These are phyloP conservation scores for Caranx melampygus DNA, from an alignment of 2,113 vertebrate species.

Conservation along the genomic window DNA sequence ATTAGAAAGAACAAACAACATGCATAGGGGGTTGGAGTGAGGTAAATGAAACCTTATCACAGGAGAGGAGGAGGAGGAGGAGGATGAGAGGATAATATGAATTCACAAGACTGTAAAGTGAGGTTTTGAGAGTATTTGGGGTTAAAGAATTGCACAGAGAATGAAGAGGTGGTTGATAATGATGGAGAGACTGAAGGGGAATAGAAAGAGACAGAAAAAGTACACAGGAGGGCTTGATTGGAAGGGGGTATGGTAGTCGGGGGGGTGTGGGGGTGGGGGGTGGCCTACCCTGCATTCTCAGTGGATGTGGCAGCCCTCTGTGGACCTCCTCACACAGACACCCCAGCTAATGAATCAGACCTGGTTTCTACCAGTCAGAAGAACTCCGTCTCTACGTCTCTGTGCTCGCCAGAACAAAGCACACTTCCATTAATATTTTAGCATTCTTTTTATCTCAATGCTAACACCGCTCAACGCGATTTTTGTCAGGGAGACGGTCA, in stretches of 20 bases:
- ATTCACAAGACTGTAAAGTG: slow-evolving; percentile 30
- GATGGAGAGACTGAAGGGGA: slow-evolving; percentile 47
- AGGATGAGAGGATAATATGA: slow-evolving; percentile 35
- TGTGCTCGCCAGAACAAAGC: slow-evolving; percentile 92
- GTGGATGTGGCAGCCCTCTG: slow-evolving; percentile 92
- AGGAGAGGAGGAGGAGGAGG: slow-evolving; percentile 20
- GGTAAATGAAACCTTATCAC: slow-evolving; percentile 36
- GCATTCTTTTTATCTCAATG: slow-evolving; percentile 91
- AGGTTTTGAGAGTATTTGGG: slow-evolving; percentile 43
- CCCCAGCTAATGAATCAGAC: slow-evolving; percentile 94
- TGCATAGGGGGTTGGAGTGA: slow-evolving; percentile 20
- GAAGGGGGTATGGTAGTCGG: slow-evolving; percentile 39
- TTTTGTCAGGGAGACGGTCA: slow-evolving; percentile 74
- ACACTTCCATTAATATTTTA: slow-evolving; percentile 95
- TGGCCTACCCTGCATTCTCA: slow-evolving; percentile 79
- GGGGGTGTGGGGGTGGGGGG: slow-evolving; percentile 42
- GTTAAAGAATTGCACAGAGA: slow-evolving; percentile 58
- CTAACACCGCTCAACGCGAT: slow-evolving; percentile 91
- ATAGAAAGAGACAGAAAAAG: slow-evolving; percentile 39
- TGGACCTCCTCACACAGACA: slow-evolving; percentile 88
- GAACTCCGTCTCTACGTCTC: slow-evolving; percentile 84
- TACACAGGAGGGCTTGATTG: slow-evolving; percentile 61
- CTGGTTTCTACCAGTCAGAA: slow-evolving; percentile 87
- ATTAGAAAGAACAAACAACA: slow-evolving; percentile 69
- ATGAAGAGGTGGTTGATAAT: slow-evolving; percentile 54